phyloP scores from a whole-genome alignment of 1,140 invertebrate species.

The Brachystomella parvula region DNA sequence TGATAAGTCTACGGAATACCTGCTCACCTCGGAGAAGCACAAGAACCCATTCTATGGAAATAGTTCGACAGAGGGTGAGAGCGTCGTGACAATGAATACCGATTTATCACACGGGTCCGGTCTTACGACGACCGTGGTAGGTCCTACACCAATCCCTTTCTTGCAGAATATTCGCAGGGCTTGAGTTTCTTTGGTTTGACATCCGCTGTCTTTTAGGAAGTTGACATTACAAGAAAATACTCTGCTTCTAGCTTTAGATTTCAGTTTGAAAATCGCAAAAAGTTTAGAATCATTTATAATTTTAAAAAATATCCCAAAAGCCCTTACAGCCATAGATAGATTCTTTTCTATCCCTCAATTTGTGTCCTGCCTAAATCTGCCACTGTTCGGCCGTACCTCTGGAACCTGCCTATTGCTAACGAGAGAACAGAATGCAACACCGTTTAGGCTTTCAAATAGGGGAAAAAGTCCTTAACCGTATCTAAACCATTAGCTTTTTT shows the following conservation, averaged over 20 bases:
- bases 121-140: constrained; percentile 3
- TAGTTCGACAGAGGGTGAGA: constrained; percentile 7
- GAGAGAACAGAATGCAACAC: too few species aligned
- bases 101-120: constrained; percentile 15
- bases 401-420: too few species aligned
- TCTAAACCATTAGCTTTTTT: too few species aligned
- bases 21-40: constrained; percentile 29
- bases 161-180: constrained; percentile 18
- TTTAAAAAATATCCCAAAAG: too few species aligned
- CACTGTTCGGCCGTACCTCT: too few species aligned
- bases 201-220: neutral
- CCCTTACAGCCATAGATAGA: too few species aligned
- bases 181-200: neutral
- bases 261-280: neutral
- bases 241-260: neutral
- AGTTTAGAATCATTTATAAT: neutral
- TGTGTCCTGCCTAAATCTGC: too few species aligned
- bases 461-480: too few species aligned
- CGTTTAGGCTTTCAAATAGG: too few species aligned
- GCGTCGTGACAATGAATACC: constrained; percentile 16
- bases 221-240: neutral
- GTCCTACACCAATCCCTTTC: constrained; percentile 15
- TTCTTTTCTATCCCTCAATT: too few species aligned
- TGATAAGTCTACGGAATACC: constrained; percentile 42
- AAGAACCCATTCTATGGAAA: constrained; percentile 1